These are phyloP conservation scores for Megaustenia siamemsis DNA, from an alignment of 2,888 invertebrate species.

Conservation along the genomic window DNA sequence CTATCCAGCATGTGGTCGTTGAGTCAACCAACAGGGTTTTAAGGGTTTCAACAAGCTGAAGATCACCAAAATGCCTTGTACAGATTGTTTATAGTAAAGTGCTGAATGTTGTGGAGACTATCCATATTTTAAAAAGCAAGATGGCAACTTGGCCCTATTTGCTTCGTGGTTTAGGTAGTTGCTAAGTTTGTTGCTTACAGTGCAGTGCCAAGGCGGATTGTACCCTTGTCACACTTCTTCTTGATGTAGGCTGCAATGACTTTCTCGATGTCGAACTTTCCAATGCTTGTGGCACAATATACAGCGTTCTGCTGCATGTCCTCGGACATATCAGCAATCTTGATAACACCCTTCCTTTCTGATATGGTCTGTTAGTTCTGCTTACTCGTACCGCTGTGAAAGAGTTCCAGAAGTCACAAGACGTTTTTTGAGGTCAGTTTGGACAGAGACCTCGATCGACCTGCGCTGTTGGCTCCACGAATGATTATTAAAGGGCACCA, in stretches of 20 bases:
- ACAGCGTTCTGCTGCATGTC: conserved; percentile 99
- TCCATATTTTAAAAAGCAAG: conserved; percentile 98
- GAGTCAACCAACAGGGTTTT: no score
- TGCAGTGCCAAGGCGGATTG: conserved; percentile 99
- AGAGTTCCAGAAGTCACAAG: no score
- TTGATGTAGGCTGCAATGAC: conserved; percentile 99
- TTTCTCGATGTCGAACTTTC: conserved; percentile 99
- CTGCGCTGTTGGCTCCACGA: no score
- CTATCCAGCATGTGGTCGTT: no score
- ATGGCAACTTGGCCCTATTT: conserved; percentile 99
- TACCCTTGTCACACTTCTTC: conserved; percentile 99
- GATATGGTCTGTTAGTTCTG: no score
- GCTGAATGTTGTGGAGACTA: conserved; percentile 77
- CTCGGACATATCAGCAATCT: conserved; percentile 99
- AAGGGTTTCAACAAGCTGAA: neutral
- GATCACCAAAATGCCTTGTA: no score
- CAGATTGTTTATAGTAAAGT: neutral
- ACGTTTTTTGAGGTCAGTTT: no score
- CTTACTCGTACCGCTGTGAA: no score
- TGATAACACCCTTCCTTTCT: conserved; percentile 94
- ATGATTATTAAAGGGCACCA: no score
- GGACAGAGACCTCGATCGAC: no score
- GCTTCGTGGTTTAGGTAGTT: conserved; percentile 90
- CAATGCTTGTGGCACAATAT: conserved; percentile 98
- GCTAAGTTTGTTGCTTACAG: conserved; percentile 98